Base-by-base conservation (phyloP, 2,797 vertebrate species). In the Cossypha niveicapilla region DNA sequence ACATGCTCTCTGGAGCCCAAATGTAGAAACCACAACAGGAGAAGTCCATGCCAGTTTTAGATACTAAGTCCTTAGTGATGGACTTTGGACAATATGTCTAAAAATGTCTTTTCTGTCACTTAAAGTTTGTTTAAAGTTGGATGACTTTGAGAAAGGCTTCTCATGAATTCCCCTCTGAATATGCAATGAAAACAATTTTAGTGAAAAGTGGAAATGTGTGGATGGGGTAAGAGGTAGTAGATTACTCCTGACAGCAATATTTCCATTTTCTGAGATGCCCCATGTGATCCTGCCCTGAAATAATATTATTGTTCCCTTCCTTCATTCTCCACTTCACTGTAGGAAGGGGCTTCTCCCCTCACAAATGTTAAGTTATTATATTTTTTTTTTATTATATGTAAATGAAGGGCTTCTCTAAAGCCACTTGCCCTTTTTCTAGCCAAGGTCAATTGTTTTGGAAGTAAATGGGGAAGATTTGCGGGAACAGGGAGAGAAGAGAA, bases 181-280 rank as follows among this genome's bases (percentile, higher is more conserved):
- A 96, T 95, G 91, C 92, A 97, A 97, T 98, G 97, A 98, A 97
- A 98, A 97, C 95, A 98, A 98, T 95, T 98, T 97, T 96, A 97
- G 94, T 91, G 90, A 97, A 92, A 98, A 97, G 94, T 97, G 96
- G 94, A 96, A 97, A 96, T 93, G 91, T 95, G 82, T 5, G 18
- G 80, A 90, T 79, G 73, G 78, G 57, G 48, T 44, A 72, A 91
- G 82, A 60, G 54, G 51, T 67, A 73, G 93, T 71, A 65, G 93
- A 96, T 97, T 89, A 91, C 81, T 94, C 79, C 71, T 96, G 96
- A 97, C 95, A 97, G 92, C 86, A 94, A 75, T 91, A 92, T 96
- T 97, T 97, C 95, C 92, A 97, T 93, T 96, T 96, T 94, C 86
- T 93, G 93, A 96, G 92, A 66, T 86, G 82, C 66, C 77, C 73